Conservation (phyloP, 1,140 invertebrate genomes). For the Saccostrea glomerata region DNA sequence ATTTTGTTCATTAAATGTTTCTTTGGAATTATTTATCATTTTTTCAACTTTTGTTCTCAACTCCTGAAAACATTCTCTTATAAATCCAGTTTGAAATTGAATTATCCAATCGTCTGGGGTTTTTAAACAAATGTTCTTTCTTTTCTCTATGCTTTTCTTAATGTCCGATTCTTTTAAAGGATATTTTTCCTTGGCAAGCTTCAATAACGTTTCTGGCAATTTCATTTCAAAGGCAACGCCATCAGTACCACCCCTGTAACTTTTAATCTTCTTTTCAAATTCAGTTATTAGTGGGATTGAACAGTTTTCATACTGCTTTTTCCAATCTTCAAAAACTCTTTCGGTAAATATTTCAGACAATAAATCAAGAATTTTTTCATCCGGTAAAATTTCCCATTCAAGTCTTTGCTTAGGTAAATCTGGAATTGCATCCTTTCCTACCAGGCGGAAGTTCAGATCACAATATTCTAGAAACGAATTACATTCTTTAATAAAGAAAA, state of each 20-base stretch:
- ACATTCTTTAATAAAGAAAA: too few relatives aligned
- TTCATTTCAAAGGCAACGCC: neutral
- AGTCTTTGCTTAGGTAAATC: neutral
- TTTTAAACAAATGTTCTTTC: too few relatives aligned
- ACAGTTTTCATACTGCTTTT: neutral
- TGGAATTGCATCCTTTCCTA: neutral
- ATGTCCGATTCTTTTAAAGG: too few relatives aligned
- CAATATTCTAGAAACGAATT: neutral
- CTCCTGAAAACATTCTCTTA: neutral
- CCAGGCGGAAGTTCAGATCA: neutral
- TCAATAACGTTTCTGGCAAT: neutral
- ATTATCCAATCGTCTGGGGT: too few relatives aligned
- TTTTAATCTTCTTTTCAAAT: neutral
- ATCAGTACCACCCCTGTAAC: neutral
- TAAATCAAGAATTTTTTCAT: neutral
- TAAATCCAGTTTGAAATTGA: too few relatives aligned
- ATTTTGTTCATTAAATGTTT: neutral
- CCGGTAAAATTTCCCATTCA: neutral
- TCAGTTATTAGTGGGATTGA: neutral
- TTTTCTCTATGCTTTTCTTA: too few relatives aligned
- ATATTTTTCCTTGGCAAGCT: too few relatives aligned
- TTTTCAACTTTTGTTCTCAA: neutral
- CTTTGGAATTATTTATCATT: neutral
- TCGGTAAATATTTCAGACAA: neutral
- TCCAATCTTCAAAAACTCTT: neutral